Base-by-base conservation (phyloP, 2,113 vertebrate genomes). In the Austrofundulus limnaeus region DNA sequence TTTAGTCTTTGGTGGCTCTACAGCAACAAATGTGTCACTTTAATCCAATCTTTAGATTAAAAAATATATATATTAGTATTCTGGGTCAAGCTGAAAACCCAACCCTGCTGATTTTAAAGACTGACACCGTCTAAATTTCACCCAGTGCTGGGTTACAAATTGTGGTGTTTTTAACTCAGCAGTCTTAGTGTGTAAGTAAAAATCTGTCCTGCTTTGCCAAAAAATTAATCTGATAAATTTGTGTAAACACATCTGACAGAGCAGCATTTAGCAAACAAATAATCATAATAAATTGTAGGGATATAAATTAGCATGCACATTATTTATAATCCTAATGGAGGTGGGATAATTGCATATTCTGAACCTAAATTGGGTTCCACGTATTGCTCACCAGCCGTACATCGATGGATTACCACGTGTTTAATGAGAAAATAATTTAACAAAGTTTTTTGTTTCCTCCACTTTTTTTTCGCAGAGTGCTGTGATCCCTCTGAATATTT, bases 371-470 rank as follows among this genome's bases (percentile, higher is more conserved):
- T 82, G 75, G 80, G 77, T 84, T 80, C 49, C 75, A 80, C 57
- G 66, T 56, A 75, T 69, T 70, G 64, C 77, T 84, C 65, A 72
- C 31, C 73, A 73, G 69, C 57, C 67, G 57, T 72, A 77, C 47
- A 48, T 67, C 41, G 61, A 84, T 86, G 56, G 78, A 84, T 88
- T 67, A 53, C 66, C 55, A 21, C 52, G 70, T 72, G 68, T 67
- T 69, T 72, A 84, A 87, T 80, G 42, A 85, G 77, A 68, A 83
- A 78, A 80, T 82, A 31, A 89, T 84, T 86, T 62, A 76, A 79
- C 74, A 64, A 74, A 79, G 77, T 85, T 85, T 85, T 85, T 82
- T 72, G 20, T 61, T n/a, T 57, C 42, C 52, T 39, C 16, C 31
- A 46, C 70, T 58, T 25, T 20, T 37, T 49, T 66, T 56, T 52